Evolutionary conservation across 2,113 vertebrate species (phyloP).

Genomic region (Tychaedon coryphoeus): DNA sequence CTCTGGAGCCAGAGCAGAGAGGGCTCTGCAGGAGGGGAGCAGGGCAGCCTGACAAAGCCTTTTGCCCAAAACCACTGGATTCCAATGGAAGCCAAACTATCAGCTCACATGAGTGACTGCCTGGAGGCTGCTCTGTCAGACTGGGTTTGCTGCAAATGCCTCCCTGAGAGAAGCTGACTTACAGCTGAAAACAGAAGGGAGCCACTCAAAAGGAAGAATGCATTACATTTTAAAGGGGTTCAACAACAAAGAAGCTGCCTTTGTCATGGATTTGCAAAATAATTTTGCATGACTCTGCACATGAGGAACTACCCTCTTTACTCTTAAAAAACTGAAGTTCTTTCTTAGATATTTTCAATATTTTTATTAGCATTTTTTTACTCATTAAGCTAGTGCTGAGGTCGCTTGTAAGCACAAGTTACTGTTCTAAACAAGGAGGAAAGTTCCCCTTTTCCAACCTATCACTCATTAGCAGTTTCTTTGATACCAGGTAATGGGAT

Average conservation of each 20-base stretch:
- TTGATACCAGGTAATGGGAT: not conserved
- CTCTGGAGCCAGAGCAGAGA: not conserved
- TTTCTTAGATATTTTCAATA: not conserved
- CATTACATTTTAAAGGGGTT: not conserved
- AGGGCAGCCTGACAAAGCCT: not conserved
- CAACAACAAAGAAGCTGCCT: not conserved
- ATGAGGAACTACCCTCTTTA: not conserved
- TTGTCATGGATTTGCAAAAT: not conserved
- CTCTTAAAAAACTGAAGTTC: not conserved
- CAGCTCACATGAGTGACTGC: not conserved
- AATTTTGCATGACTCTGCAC: not conserved
- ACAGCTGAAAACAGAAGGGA: not conserved
- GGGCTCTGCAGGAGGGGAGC: not conserved
- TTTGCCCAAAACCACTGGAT: not conserved
- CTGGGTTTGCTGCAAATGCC: not conserved
- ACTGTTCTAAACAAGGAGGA: not conserved
- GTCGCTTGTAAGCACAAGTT: not conserved
- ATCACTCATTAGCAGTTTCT: not conserved
- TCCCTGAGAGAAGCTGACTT: not conserved
- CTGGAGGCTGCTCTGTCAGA: not conserved
- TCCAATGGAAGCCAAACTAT: not conserved
- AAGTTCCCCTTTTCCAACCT: not conserved
- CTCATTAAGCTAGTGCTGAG: not conserved
- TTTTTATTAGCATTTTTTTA: not conserved
- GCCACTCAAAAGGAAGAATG: not conserved